Evolutionary conservation across 2,888 invertebrate species (phyloP).

Genomic region (Notodonta ziczac): DNA sequence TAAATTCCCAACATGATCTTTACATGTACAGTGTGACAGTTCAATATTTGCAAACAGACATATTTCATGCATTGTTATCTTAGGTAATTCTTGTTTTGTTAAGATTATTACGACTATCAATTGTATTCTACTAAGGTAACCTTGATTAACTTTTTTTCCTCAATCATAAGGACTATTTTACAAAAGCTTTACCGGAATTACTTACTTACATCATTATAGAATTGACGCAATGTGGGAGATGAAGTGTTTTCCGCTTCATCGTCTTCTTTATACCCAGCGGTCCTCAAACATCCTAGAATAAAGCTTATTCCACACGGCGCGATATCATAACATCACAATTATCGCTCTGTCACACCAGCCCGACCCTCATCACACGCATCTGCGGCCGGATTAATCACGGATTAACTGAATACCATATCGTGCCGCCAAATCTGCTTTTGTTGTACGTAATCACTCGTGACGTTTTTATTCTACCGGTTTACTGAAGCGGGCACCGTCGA

Average conservation of each 20-base stretch:
- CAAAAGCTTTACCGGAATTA: too few species aligned
- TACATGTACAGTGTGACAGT: too few species aligned
- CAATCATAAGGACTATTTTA: too few species aligned
- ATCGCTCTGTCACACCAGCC: conserved; percentile 66
- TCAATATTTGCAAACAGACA: too few species aligned
- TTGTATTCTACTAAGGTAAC: too few species aligned
- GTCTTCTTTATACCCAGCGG: not conserved
- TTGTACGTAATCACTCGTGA: conserved; percentile 56
- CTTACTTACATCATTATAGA: too few species aligned
- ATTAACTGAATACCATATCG: conserved; percentile 57
- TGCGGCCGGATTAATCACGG: conserved; percentile 71
- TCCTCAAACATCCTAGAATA: conserved; percentile 18
- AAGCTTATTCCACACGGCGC: conserved; percentile 24
- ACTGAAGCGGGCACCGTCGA: conserved; percentile 17
- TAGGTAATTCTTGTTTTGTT: too few species aligned
- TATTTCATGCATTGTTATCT: too few species aligned
- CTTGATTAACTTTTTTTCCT: too few species aligned
- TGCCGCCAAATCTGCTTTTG: conserved; percentile 62
- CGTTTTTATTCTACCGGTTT: conserved; percentile 50
- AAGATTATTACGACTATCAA: too few species aligned
- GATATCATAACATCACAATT: conserved; percentile 73
- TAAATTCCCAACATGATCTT: too few species aligned
- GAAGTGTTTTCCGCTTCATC: not conserved
- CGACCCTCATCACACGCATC: conserved; percentile 73
- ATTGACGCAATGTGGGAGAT: not conserved